Percentiles rank a stretch among this genome's conserved stretches.
Evolutionary conservation across 2,113 vertebrate species (phyloP).

Genomic region (Felis chaus): DNA sequence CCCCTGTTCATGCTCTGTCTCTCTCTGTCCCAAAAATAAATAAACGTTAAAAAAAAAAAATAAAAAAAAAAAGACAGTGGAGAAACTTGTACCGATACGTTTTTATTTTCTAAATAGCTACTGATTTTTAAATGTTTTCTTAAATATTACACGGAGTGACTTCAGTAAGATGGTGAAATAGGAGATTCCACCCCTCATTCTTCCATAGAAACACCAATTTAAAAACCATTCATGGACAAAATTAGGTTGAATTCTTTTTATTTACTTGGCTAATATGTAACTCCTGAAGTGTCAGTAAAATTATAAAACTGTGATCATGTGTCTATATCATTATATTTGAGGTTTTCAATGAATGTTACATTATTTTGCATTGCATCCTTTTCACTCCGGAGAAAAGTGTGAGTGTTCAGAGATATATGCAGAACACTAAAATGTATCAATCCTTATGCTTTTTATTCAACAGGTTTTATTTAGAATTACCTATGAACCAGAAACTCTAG

Average conservation of each 20-base stretch:
- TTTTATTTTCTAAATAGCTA: neutral
- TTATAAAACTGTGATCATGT: neutral
- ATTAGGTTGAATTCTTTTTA: neutral
- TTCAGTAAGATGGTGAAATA: neutral
- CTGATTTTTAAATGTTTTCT: neutral
- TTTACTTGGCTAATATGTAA: neutral
- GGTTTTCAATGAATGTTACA: neutral
- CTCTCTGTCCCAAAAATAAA: too few relatives aligned
- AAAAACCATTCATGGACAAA: neutral
- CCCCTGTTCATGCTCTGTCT: too few relatives aligned
- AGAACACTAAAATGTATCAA: neutral
- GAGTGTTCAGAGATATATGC: neutral
- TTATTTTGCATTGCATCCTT: neutral
- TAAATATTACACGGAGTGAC: neutral
- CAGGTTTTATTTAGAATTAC: neutral
- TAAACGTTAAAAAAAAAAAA: too few relatives aligned
- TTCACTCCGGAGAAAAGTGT: neutral
- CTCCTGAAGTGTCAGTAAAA: neutral
- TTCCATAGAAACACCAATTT: neutral
- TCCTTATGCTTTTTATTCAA: neutral
- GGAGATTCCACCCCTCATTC: neutral
- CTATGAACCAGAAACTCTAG: neutral
- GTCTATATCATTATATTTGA: neutral
- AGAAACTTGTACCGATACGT: neutral
- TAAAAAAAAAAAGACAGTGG: neutral